Percentiles rank a stretch among this genome's conserved stretches.
Conservation (phyloP, 2,113 vertebrate genomes). For the Rhinichthys klamathensis region DNA sequence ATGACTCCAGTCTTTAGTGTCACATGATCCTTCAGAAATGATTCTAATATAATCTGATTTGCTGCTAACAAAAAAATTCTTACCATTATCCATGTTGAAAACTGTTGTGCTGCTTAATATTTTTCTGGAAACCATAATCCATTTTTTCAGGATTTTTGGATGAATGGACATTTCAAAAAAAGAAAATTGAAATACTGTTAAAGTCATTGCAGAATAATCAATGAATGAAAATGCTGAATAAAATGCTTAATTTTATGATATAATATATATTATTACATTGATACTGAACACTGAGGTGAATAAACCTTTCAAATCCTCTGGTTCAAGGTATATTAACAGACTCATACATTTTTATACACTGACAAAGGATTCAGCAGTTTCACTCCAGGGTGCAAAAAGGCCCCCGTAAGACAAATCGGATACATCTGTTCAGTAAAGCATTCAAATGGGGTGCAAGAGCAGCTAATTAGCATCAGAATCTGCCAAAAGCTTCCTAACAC, state of each 20-base stretch:
- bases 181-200: no score
- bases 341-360: slow-evolving; percentile 25
- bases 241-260: not conserved
- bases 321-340: not conserved
- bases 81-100: no score
- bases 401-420: slow-evolving; percentile 53
- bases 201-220: not conserved
- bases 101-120: no score
- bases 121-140: no score
- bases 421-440: slow-evolving; percentile 57
- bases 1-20: not conserved
- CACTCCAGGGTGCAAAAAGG: slow-evolving; percentile 52
- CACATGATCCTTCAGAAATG: not conserved
- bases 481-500: slow-evolving; percentile 20
- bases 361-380: slow-evolving; percentile 53
- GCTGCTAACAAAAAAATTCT: not conserved
- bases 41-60: not conserved
- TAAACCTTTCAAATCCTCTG: slow-evolving; percentile 14
- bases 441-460: slow-evolving; percentile 22
- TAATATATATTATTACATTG: not conserved
- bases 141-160: no score
- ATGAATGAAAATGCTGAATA: not conserved
- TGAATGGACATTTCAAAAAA: no score
- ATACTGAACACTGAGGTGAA: not conserved
- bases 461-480: slow-evolving; percentile 54